Percentiles rank a stretch among this genome's conserved stretches.
These are phyloP conservation scores for Okamejei kenojei DNA, from an alignment of 2,797 vertebrate genomes.

Conservation along the genomic window DNA sequence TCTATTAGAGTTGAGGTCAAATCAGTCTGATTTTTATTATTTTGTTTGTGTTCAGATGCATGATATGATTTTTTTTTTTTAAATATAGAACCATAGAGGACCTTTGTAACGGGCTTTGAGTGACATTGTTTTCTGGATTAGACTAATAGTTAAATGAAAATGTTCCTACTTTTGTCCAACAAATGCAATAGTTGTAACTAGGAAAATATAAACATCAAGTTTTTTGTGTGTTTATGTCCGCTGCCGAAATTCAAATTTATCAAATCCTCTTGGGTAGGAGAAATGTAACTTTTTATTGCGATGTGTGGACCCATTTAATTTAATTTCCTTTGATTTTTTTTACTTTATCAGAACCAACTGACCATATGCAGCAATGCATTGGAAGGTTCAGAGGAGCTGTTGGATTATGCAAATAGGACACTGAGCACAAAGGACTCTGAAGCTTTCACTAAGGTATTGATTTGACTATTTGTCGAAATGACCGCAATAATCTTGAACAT, in stretches of 20 bases:
- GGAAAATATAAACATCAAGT: neutral
- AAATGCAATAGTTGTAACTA: neutral
- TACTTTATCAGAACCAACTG: conserved; percentile 61
- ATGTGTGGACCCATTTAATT: neutral
- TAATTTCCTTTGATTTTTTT: neutral
- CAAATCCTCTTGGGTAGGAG: neutral
- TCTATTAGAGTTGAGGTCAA: neutral
- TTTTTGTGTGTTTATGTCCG: neutral
- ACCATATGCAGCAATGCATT: conserved; percentile 66
- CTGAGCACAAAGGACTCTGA: conserved; percentile 67
- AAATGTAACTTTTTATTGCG: neutral
- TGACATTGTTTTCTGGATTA: neutral
- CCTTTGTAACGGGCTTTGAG: neutral
- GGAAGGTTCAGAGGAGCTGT: conserved; percentile 72
- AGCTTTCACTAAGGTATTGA: conserved; percentile 69
- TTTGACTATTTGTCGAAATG: conserved; percentile 11
- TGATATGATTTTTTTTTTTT: neutral
- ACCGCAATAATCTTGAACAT: neutral
- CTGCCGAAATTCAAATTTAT: neutral
- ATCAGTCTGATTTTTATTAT: neutral
- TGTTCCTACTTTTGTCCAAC: neutral
- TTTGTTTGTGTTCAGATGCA: neutral
- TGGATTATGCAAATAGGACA: conserved; percentile 66
- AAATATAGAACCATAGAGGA: neutral
- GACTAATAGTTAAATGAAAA: neutral